Evolutionary conservation across 2,797 vertebrate genomes (phyloP).

Genomic region (Nothura maculosa): DNA sequence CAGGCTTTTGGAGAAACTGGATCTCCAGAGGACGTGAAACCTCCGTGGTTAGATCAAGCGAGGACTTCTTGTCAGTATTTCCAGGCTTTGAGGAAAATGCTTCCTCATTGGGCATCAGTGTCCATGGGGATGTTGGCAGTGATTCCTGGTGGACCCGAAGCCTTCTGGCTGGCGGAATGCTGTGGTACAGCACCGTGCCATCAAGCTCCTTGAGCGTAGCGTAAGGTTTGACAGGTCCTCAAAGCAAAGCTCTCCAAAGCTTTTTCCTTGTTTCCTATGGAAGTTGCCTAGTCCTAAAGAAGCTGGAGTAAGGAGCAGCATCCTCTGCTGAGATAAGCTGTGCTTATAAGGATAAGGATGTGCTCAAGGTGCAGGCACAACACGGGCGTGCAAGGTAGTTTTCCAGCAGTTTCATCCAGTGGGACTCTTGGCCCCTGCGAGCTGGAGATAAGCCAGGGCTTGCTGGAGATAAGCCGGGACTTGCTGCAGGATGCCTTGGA

Average conservation of each 20-base stretch:
- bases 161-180: accelerated
- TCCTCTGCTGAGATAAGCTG: neutral
- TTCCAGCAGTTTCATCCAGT: accelerated
- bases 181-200: neutral
- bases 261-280: neutral
- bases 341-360: no score
- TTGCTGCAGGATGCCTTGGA: neutral
- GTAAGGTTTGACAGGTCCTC: neutral
- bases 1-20: neutral
- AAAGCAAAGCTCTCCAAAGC: neutral
- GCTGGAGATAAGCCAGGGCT: neutral
- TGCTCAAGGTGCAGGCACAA: accelerated
- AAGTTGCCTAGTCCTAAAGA: neutral
- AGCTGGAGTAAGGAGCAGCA: neutral
- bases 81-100: neutral
- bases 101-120: neutral
- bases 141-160: neutral
- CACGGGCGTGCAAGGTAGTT: neutral
- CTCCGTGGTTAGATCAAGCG: neutral
- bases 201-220: accelerated
- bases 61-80: no score
- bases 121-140: neutral
- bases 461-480: neutral
- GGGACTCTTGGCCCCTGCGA: accelerated
- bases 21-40: neutral